Base-by-base conservation (phyloP, 2,113 vertebrate genomes). In the Petaurus breviceps region DNA sequence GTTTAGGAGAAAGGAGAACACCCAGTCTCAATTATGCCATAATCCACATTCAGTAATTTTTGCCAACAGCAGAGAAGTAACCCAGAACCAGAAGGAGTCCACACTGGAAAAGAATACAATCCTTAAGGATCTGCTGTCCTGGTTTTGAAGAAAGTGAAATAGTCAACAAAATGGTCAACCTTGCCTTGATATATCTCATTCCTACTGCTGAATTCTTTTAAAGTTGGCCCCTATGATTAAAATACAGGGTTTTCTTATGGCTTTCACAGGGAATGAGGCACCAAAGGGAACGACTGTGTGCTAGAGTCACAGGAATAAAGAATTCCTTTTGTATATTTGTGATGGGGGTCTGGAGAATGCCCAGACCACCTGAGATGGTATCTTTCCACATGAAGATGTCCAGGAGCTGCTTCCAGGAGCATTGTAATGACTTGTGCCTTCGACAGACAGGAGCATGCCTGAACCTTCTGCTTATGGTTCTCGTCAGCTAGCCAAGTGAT, bases 121-220 rank as follows among this genome's bases (percentile, higher is more conserved):
- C 92, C 92, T 77, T 90, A 89, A 94, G 0, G 77, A 93, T 93
- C 94, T 94, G 96, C 89, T 94, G 96, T 91, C 61, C 90, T 61
- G 93, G 95, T 77, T 98, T 98, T 97, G 95, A 92, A 97, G 96
- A 89, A 89, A 95, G 93, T n/a, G 84, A 98, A 97, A 92, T 92
- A 97, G 96, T 91, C 93, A 97, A 96, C 84, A 68, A 97, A 97
- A 91, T 98, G 96, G 98, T 98, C 97, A 98, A 98, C 98, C 97
- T 46, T 92, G 51, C 96, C 98, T 98, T 98, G 97, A 94, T 96
- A 96, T n/a, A 43, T 52, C 96, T 98, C 92, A 51, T 96, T 98
- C 95, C 92, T 89, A 53, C 0, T 61, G 89, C 57, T 92, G 96
- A 97, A 16, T 93, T 97, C 68, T 97, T 97, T 98, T 53, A 8